These are phyloP conservation scores for Paradoxurus hermaphroditus DNA, from an alignment of 2,113 vertebrate species.

Conservation along the genomic window DNA sequence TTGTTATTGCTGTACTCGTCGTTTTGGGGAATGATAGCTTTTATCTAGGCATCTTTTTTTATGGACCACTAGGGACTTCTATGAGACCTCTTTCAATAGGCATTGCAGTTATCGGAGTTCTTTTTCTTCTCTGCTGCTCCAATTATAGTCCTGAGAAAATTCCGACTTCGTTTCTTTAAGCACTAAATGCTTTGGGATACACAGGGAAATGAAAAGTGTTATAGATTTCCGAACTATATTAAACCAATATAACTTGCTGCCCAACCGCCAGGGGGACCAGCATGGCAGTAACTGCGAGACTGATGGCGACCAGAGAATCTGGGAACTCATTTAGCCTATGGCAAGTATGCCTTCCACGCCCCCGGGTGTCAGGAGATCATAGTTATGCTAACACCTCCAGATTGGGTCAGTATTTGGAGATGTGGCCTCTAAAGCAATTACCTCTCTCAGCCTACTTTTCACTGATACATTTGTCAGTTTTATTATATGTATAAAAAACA, in stretches of 20 bases:
- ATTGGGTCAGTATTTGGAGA: background rate
- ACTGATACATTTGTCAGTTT: background rate
- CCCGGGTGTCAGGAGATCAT: background rate
- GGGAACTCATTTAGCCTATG: background rate
- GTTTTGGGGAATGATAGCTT: background rate
- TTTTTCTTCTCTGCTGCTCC: conserved; percentile 24
- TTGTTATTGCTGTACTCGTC: background rate
- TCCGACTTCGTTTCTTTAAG: conserved; percentile 52
- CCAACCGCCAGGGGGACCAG: background rate
- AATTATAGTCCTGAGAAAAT: conserved; percentile 10
- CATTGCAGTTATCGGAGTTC: background rate
- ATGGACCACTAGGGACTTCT: background rate
- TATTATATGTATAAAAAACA: background rate
- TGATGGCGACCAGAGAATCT: background rate
- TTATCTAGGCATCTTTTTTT: background rate
- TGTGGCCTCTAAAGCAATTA: background rate
- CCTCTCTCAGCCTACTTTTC: background rate
- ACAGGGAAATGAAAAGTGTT: conserved; percentile 55
- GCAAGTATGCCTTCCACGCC: background rate
- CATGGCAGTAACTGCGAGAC: background rate
- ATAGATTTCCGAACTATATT: conserved; percentile 51
- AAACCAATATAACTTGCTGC: conserved; percentile 60
- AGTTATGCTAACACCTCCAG: background rate
- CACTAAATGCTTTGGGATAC: conserved; percentile 24
- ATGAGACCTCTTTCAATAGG: background rate